A percentile compares a stretch with the other conserved stretches of the same genome.
Evolutionary conservation across 2,888 invertebrate species (phyloP).

Genomic region (Protonemura montana): DNA sequence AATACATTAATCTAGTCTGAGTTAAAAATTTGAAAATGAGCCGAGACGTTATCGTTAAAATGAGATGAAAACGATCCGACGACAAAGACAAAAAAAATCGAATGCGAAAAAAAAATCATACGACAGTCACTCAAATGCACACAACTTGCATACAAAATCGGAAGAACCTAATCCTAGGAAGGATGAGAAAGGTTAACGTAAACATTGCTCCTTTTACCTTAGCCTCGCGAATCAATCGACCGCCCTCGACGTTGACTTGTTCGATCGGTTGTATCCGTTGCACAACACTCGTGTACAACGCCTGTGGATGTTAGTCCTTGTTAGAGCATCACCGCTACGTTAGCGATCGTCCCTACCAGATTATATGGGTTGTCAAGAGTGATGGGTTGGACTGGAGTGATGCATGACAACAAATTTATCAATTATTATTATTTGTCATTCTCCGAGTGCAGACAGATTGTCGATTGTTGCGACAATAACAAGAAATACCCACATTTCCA

Average conservation of each 20-base stretch:
- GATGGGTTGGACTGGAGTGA: no score
- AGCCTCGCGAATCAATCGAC: slow-evolving; percentile 94
- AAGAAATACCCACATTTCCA: no score
- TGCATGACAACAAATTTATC: no score
- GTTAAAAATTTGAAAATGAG: not conserved
- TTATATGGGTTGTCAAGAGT: no score
- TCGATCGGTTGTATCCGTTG: slow-evolving; percentile 95
- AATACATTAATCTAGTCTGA: not conserved
- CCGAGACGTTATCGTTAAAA: not conserved
- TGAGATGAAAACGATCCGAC: not conserved
- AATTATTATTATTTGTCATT: no score
- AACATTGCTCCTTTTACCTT: slow-evolving; percentile 75
- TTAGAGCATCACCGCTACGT: slow-evolving; percentile 9
- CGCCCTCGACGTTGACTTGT: slow-evolving; percentile 93
- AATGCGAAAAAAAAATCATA: not conserved
- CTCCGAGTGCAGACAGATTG: no score
- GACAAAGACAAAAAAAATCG: not conserved
- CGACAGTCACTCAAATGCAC: slow-evolving; percentile 32
- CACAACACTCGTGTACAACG: slow-evolving; percentile 89
- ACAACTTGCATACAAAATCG: slow-evolving; percentile 37
- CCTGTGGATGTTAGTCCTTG: slow-evolving; percentile 66
- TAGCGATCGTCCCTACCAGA: no score
- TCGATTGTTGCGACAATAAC: no score
- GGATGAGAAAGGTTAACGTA: not conserved
- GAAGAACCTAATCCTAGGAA: not conserved